Percentiles rank a stretch among this genome's conserved stretches.
These are phyloP conservation scores for Patagioenas fasciata DNA, from an alignment of 2,113 vertebrate genomes.

Conservation along the genomic window DNA sequence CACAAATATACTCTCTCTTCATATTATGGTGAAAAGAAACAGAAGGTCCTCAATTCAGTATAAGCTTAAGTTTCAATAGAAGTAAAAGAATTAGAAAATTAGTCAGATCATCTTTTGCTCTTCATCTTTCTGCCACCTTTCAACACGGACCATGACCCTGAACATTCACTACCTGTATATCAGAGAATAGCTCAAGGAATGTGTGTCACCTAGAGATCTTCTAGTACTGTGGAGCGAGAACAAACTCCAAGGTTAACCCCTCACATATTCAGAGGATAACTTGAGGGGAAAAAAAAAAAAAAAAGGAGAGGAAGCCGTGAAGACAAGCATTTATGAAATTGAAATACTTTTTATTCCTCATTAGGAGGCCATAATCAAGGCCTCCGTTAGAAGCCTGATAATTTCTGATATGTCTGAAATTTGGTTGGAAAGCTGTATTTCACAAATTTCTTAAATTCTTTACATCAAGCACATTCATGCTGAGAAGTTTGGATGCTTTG, in stretches of 20 bases:
- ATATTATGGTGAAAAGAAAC: not conserved
- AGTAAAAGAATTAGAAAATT: not conserved
- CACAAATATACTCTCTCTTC: not conserved
- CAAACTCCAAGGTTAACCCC: conserved; percentile 14
- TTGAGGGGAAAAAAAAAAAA: not conserved
- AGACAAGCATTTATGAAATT: not conserved
- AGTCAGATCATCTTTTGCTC: not conserved
- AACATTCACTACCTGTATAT: not conserved
- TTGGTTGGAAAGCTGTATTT: not conserved
- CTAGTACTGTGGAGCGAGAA: not conserved
- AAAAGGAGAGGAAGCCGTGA: not conserved
- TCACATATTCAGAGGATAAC: not conserved
- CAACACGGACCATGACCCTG: not conserved
- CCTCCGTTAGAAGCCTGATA: not conserved
- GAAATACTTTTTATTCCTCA: not conserved
- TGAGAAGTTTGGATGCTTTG: not conserved
- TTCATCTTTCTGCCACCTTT: not conserved
- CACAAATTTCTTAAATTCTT: not conserved
- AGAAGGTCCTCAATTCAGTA: not conserved
- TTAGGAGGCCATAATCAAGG: not conserved
- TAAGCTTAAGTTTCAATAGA: not conserved
- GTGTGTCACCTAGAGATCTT: not conserved
- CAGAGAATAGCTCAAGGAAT: not conserved
- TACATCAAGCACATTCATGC: not conserved
- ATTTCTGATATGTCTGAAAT: not conserved